These are phyloP conservation scores for Papilio helenus DNA, from an alignment of 1,140 invertebrate species.

Conservation along the genomic window DNA sequence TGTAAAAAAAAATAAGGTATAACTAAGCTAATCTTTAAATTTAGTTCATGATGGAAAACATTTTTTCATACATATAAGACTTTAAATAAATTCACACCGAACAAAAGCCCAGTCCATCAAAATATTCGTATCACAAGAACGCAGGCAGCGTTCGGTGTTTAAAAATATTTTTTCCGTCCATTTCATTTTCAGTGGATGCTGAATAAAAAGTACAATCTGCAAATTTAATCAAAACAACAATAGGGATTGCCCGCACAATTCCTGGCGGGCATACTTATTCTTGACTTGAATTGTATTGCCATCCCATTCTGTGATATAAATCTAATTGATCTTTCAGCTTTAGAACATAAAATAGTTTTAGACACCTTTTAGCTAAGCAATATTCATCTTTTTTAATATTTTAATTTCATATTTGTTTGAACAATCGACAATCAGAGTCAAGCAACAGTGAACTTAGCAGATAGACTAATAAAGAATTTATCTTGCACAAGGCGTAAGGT, in stretches of 20 bases:
- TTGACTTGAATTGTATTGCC: conserved; percentile 27
- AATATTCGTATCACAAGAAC: conserved; percentile 31
- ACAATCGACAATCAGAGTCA: too few species aligned
- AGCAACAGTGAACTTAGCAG: too few species aligned
- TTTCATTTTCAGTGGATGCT: conserved; percentile 38
- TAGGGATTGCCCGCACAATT: conserved; percentile 49
- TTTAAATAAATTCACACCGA: conserved; percentile 10
- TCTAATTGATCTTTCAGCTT: neutral
- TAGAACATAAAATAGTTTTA: neutral
- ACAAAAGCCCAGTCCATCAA: conserved; percentile 13
- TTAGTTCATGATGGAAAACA: neutral
- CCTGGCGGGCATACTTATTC: conserved; percentile 22
- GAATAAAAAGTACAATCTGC: conserved; percentile 61
- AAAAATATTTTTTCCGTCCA: conserved; percentile 31
- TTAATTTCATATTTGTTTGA: too few species aligned
- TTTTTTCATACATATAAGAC: neutral
- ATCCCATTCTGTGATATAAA: conserved; percentile 14
- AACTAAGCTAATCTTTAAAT: neutral
- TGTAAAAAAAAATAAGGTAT: neutral
- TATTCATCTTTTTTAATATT: too few species aligned
- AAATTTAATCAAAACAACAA: conserved; percentile 68
- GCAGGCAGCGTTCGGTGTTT: conserved; percentile 14
- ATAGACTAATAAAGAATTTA: too few species aligned
- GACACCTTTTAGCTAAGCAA: neutral
- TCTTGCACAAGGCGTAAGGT: too few species aligned